Conservation (phyloP, 2,113 vertebrate species). For the Callionymus lyra region DNA sequence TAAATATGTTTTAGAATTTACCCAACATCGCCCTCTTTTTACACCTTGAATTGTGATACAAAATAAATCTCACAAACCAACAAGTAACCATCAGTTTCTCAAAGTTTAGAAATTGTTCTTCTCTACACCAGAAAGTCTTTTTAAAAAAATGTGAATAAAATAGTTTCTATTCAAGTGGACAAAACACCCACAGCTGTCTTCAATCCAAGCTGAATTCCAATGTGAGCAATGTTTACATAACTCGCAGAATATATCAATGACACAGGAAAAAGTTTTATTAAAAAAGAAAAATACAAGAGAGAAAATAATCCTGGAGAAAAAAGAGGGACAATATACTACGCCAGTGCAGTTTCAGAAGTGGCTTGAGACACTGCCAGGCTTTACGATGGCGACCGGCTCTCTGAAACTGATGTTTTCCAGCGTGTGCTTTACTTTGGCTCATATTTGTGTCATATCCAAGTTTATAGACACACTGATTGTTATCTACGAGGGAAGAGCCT, state of each 20-base stretch:
- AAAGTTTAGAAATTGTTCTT: conserved; percentile 26
- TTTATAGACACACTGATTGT: conserved; percentile 58
- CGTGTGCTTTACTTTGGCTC: conserved; percentile 33
- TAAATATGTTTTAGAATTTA: no score
- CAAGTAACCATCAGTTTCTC: conserved; percentile 38
- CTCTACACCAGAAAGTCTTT: conserved; percentile 34
- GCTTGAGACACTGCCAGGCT: conserved; percentile 50
- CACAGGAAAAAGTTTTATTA: conserved; percentile 48
- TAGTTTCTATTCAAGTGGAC: conserved; percentile 24
- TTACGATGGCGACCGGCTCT: conserved; percentile 53
- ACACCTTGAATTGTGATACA: no score
- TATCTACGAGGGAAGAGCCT: conserved; percentile 53
- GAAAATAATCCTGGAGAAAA: conserved; percentile 3
- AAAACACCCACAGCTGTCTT: conserved; percentile 48
- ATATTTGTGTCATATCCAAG: conserved; percentile 57
- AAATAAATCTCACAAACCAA: no score
- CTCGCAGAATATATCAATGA: conserved; percentile 39
- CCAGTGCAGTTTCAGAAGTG: conserved; percentile 34
- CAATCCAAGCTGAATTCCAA: conserved; percentile 42
- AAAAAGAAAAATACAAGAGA: conserved; percentile 26
- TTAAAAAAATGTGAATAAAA: conserved; percentile 43
- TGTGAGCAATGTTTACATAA: conserved; percentile 54
- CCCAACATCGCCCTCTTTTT: no score
- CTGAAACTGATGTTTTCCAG: conserved; percentile 49
- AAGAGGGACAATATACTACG: conserved; percentile 26